Percentiles rank a stretch among this genome's conserved stretches.
phyloP scores from a whole-genome alignment of 2,113 vertebrate genomes.

The Myiagra hebetior region DNA sequence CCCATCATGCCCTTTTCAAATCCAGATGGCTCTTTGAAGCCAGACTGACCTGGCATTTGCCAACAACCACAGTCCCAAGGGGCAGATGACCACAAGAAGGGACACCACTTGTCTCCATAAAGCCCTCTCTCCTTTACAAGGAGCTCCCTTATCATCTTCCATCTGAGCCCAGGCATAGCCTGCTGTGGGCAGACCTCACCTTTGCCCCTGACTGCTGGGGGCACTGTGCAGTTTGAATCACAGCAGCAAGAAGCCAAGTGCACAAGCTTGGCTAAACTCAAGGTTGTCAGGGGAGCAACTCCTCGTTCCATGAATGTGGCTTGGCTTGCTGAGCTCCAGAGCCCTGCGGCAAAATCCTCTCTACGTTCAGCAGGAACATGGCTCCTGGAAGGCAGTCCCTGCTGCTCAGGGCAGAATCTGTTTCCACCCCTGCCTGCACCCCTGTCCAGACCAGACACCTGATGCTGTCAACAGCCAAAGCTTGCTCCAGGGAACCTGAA shows the following conservation, averaged over 20 bases:
- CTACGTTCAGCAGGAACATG: rapidly evolving
- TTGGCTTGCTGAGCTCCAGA: neutral
- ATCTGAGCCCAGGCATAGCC: neutral
- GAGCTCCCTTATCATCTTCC: neutral
- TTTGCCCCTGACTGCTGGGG: neutral
- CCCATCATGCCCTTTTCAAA: neutral
- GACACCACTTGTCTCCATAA: neutral
- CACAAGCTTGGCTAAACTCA: neutral
- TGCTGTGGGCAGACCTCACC: neutral
- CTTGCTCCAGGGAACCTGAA: constrained; percentile 28
- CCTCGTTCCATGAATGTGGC: rapidly evolving
- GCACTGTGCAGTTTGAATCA: neutral
- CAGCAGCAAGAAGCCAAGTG: neutral
- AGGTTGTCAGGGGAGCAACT: neutral
- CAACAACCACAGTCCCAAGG: neutral
- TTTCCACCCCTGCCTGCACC: neutral
- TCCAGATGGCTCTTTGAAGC: neutral
- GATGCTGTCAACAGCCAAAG: constrained; percentile 2
- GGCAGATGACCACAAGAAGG: neutral
- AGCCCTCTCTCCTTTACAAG: neutral
- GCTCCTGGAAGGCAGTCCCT: neutral
- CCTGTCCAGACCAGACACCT: neutral
- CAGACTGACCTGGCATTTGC: neutral
- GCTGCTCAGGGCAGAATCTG: neutral
- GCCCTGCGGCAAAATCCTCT: neutral